Evolutionary conservation across 2,888 invertebrate species (phyloP), one percentile per base, ranked within the genome.

Genomic region (Luperina testacea): DNA sequence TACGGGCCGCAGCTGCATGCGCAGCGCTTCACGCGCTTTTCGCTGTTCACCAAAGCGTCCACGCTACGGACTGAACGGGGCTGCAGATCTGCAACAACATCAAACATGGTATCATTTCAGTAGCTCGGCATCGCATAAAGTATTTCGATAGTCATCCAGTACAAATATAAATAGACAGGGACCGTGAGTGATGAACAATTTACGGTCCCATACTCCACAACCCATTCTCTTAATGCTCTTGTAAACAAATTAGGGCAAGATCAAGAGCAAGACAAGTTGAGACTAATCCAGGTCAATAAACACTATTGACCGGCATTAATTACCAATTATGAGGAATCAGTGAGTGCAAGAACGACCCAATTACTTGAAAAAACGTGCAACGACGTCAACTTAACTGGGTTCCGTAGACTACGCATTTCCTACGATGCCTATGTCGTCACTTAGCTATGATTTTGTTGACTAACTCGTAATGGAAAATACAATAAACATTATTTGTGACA

Each of bases 1-100:
- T 94, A 98, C 86, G 97, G 97, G 97, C 98, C 97, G 97, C 98
- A 98, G 95, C 98, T 97, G 96, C 98, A 98, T 87, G 98, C 97
- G 96, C 98, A 98, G 92, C 98, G 97, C 94, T 98, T 98, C 63
- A 98, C 97, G 91, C 98, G 97, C 94, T 98, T 98, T 90, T 97
- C 97, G 76, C 96, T 96, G 87, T 97, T 96, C 89, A 93, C 93
- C 91, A 95, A 92, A 87, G 94, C 96, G 92, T 97, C 97, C 42
- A 97, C 97, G 92, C 97, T 97, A 90, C 98, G 98, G 8, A 97
- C 96, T 1, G 97, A 97, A 92, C 98, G 98, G 79, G 98, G 98
- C 94, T 98, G 98, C 92, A 98, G 98, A 93, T 98, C 98, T 98
- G 97, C 65, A 89, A 88, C 13, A 70, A 97, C 96, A 90, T 88